A percentile compares a stretch with the other conserved stretches of the same genome.
Conservation (phyloP, 2,113 vertebrate genomes). For the Microtus pennsylvanicus region DNA sequence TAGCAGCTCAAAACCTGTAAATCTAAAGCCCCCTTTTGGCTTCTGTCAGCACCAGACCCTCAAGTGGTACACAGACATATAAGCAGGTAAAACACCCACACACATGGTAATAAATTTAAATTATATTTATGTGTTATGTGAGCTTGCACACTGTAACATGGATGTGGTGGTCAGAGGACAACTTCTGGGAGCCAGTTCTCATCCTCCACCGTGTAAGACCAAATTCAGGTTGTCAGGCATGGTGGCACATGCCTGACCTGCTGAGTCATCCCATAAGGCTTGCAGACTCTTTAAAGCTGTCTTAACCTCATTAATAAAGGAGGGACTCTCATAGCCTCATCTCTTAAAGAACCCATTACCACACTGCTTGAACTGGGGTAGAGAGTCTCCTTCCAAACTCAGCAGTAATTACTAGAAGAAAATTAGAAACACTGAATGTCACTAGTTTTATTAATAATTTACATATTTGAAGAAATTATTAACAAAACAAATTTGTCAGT, state of each 20-base stretch:
- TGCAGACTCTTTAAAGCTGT: neutral
- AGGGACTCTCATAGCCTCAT: neutral
- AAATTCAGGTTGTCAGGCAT: neutral
- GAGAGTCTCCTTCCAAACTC: neutral
- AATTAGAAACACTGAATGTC: slow-evolving; percentile 39
- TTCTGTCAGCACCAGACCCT: neutral
- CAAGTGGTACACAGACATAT: neutral
- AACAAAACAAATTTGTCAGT: slow-evolving; percentile 39
- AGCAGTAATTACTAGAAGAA: slow-evolving; percentile 11
- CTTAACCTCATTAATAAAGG: neutral
- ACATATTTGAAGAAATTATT: slow-evolving; percentile 66
- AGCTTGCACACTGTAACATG: neutral
- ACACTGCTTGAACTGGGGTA: neutral
- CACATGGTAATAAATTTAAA: neutral
- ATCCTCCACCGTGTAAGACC: neutral
- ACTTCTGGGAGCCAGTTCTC: neutral
- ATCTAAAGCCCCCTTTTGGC: neutral
- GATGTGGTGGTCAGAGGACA: no score
- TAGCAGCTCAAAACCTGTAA: neutral
- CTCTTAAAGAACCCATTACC: neutral
- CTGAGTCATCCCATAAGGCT: neutral
- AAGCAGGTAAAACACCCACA: neutral
- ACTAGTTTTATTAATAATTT: slow-evolving; percentile 81
- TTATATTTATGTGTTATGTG: neutral
- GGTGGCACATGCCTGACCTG: neutral